Percentiles rank a stretch among this genome's conserved stretches.
These are phyloP conservation scores for Ahaetulla prasina DNA, from an alignment of 2,113 vertebrate species.

Conservation along the genomic window DNA sequence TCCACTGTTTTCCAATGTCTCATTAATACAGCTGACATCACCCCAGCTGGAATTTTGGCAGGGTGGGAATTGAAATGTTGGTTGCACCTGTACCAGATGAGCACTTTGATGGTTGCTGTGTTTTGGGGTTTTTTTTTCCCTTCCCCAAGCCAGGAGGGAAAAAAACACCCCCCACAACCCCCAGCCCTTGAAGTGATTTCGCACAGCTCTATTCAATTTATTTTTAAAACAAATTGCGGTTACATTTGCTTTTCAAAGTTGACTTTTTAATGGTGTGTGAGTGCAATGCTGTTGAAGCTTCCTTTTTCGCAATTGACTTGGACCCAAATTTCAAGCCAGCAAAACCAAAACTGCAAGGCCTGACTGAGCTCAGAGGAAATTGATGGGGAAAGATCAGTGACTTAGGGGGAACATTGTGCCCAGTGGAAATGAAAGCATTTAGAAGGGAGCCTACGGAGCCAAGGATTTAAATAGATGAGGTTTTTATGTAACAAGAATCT, in stretches of 20 bases:
- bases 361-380: background rate
- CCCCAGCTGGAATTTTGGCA: conserved; percentile 37
- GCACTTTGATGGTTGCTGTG: conserved; percentile 20
- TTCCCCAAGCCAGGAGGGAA: conserved; percentile 8
- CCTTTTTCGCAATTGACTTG: conserved; percentile 13
- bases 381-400: background rate
- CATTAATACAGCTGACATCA: conserved; percentile 19
- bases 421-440: background rate
- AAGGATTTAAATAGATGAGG: no score
- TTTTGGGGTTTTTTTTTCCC: background rate
- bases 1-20: conserved; percentile 12
- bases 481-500: background rate
- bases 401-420: background rate
- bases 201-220: conserved; percentile 30
- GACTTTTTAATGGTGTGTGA: conserved; percentile 26
- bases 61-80: background rate
- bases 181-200: conserved; percentile 29
- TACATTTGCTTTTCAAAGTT: conserved; percentile 39
- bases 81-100: conserved; percentile 28
- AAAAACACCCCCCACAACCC: background rate
- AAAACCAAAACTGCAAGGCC: conserved; percentile 17
- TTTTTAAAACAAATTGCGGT: conserved; percentile 36
- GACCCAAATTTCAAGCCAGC: background rate
- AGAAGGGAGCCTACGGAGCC: background rate
- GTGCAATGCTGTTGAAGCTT: conserved; percentile 5